phyloP scores from a whole-genome alignment of 2,888 invertebrate genomes.

The Amphipoea lucens region DNA sequence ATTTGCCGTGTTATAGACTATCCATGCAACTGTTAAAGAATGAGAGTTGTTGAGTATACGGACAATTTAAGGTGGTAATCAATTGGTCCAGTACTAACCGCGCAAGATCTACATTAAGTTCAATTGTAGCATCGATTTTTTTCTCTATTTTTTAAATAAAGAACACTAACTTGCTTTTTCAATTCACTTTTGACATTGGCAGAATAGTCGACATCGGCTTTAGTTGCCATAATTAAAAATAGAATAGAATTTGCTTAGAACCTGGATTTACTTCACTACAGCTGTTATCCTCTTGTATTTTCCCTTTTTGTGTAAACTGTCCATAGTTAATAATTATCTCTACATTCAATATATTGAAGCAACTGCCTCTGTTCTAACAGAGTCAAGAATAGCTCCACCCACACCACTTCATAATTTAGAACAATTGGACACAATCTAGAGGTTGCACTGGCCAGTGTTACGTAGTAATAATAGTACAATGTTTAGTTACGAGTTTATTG shows the following conservation, averaged over 20 bases:
- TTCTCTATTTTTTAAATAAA: too few relatives aligned
- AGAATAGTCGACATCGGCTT: too few relatives aligned
- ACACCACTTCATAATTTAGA: slow-evolving; percentile 41
- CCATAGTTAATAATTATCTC: slow-evolving; percentile 1
- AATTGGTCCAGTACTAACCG: too few relatives aligned
- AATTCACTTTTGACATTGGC: too few relatives aligned
- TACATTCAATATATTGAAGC: slow-evolving; percentile 13
- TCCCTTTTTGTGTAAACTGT: not conserved
- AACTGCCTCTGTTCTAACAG: slow-evolving; percentile 32
- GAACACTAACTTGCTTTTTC: too few relatives aligned
- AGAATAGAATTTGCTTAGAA: not conserved
- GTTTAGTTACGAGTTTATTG: slow-evolving; percentile 18
- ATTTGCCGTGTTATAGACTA: not conserved
- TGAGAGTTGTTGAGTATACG: not conserved
- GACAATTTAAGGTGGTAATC: not conserved
- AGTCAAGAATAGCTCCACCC: slow-evolving; percentile 56
- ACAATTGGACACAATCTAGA: slow-evolving; percentile 51
- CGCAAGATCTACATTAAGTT: too few relatives aligned
- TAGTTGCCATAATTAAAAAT: too few relatives aligned
- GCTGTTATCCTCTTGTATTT: not conserved
- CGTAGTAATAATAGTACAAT: slow-evolving; percentile 10
- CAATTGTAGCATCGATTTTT: too few relatives aligned
- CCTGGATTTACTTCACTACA: not conserved
- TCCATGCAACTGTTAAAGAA: not conserved
- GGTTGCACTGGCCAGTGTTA: slow-evolving; percentile 11